phyloP scores from a whole-genome alignment of 2,113 vertebrate genomes.

The Oophaga pumilio region DNA sequence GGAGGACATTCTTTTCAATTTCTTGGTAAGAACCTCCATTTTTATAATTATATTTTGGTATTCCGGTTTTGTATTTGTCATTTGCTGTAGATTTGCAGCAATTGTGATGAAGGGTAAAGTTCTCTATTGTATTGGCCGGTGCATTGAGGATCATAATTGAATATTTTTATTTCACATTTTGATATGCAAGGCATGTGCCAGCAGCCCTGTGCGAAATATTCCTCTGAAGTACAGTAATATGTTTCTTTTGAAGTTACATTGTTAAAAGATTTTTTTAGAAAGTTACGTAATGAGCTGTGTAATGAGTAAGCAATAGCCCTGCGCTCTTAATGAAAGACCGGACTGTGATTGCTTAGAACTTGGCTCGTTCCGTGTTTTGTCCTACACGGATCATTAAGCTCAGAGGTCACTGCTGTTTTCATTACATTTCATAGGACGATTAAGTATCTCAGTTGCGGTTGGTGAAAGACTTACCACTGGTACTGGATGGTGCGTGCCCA shows the following conservation, averaged over 20 bases:
- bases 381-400: constrained; percentile 12
- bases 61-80: no score
- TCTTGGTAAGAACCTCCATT: no score
- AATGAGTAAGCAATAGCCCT: constrained; percentile 20
- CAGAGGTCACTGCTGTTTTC: constrained; percentile 16
- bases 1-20: no score
- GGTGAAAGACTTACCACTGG: background rate
- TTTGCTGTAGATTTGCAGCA: no score
- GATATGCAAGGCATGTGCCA: background rate
- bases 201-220: background rate
- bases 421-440: constrained; percentile 7
- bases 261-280: background rate
- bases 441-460: constrained; percentile 4
- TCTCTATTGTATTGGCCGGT: no score
- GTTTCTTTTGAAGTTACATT: background rate
- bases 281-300: constrained; percentile 22
- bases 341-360: background rate
- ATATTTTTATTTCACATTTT: background rate
- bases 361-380: background rate
- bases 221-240: background rate
- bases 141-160: background rate
- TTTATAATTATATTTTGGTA: no score
- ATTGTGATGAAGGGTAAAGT: no score
- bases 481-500: background rate
- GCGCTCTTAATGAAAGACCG: constrained; percentile 4